These are phyloP conservation scores for Capra hircus DNA, from an alignment of 2,113 vertebrate species.

Conservation along the genomic window DNA sequence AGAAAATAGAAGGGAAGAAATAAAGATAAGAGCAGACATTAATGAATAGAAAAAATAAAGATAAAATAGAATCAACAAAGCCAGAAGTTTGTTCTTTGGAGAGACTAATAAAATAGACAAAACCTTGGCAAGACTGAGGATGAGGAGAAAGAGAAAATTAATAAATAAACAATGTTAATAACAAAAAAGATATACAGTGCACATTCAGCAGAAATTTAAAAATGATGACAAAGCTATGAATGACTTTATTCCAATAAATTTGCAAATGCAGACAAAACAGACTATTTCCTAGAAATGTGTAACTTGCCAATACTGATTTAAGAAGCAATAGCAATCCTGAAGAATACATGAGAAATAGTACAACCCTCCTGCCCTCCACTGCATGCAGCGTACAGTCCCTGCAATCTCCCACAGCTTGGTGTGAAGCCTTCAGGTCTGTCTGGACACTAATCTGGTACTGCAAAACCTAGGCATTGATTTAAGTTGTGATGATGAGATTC, in stretches of 20 bases:
- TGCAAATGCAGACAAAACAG: not conserved
- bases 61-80: constrained; percentile 26
- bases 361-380: not conserved
- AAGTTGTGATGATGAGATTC: not conserved
- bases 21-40: constrained; percentile 28
- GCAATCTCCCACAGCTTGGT: not conserved
- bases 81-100: not conserved
- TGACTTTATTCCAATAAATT: not conserved
- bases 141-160: not conserved
- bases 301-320: not conserved
- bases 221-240: not conserved
- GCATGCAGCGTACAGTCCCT: not conserved
- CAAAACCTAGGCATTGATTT: not conserved
- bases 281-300: not conserved
- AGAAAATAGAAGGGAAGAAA: constrained; percentile 30
- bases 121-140: not conserved
- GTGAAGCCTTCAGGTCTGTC: not conserved
- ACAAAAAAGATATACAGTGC: not conserved
- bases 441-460: not conserved
- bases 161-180: constrained; percentile 19
- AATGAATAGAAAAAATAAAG: not conserved
- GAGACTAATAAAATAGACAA: constrained; percentile 21
- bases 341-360: not conserved
- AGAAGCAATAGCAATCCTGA: not conserved
- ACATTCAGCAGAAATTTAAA: constrained; percentile 13